Evolutionary conservation across 2,888 invertebrate species (phyloP).

Genomic region (Andrena chrysosceles): DNA sequence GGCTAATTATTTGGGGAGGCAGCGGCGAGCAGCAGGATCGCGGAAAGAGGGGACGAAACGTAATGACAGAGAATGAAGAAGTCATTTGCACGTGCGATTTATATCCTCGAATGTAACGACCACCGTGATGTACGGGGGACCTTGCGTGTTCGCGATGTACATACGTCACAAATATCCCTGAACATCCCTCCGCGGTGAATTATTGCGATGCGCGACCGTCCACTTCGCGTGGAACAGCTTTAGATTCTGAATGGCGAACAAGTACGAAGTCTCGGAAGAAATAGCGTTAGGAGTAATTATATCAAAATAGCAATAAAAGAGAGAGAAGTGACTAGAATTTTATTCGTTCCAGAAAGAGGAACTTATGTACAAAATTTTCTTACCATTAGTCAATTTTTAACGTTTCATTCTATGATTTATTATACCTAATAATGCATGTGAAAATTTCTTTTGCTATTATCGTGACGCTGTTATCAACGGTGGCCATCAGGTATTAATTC

Average conservation of each 20-base stretch:
- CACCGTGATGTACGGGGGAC: not conserved
- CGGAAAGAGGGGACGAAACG: not conserved
- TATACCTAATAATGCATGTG: no score
- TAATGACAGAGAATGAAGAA: constrained; percentile 10
- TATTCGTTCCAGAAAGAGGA: no score
- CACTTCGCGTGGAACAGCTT: not conserved
- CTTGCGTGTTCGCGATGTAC: constrained; percentile 28
- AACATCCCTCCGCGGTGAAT: constrained; percentile 12
- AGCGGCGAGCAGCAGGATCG: constrained; percentile 1
- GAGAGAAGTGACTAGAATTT: no score
- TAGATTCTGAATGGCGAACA: not conserved
- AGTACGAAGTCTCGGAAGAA: no score
- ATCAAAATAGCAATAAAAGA: no score
- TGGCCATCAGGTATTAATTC: no score
- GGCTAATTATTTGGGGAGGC: not conserved
- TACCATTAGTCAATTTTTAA: no score
- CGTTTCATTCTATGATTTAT: no score
- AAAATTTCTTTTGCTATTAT: no score
- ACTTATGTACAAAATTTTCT: no score
- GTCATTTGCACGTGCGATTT: constrained; percentile 32
- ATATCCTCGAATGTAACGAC: constrained; percentile 9
- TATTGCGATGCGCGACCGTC: not conserved
- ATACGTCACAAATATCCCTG: constrained; percentile 35
- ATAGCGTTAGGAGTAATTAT: not conserved
- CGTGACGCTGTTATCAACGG: no score